phyloP scores from a whole-genome alignment of 2,113 vertebrate genomes.

The Lepus americanus region DNA sequence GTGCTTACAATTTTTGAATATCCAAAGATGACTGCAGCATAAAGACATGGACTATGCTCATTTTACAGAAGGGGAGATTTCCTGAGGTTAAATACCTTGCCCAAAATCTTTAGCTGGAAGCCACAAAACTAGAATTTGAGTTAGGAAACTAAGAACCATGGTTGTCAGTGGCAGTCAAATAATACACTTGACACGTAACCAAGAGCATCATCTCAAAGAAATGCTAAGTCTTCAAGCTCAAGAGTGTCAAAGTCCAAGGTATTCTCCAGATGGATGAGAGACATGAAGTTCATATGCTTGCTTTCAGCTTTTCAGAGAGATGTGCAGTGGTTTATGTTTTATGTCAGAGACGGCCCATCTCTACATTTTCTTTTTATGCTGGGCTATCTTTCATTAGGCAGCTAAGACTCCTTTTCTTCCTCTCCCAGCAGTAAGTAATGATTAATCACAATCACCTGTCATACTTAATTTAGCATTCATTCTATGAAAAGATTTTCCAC shows the following conservation, averaged over 20 bases:
- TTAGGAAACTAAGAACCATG: background rate
- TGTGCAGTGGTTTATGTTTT: constrained; percentile 65
- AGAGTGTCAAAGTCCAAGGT: constrained; percentile 59
- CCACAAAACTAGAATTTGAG: background rate
- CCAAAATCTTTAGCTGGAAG: background rate
- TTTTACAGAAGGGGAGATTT: constrained; percentile 6
- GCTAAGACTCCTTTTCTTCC: constrained; percentile 65
- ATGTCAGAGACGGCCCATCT: constrained; percentile 43
- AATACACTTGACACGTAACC: background rate
- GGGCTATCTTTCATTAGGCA: constrained; percentile 77
- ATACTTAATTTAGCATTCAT: constrained; percentile 84
- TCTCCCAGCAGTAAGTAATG: constrained; percentile 67
- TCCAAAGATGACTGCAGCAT: background rate
- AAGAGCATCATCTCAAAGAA: background rate
- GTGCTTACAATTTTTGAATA: background rate
- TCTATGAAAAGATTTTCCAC: constrained; percentile 77
- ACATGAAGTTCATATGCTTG: constrained; percentile 39
- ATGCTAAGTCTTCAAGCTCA: background rate
- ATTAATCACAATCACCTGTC: constrained; percentile 84
- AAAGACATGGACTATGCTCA: background rate
- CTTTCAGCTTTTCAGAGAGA: constrained; percentile 55
- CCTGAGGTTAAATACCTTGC: background rate
- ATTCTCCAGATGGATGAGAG: constrained; percentile 64
- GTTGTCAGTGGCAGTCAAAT: background rate
- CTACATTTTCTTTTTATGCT: constrained; percentile 59